Evolutionary conservation across 2,797 vertebrate species (phyloP).

Genomic region (Onychomys leucogaster): DNA sequence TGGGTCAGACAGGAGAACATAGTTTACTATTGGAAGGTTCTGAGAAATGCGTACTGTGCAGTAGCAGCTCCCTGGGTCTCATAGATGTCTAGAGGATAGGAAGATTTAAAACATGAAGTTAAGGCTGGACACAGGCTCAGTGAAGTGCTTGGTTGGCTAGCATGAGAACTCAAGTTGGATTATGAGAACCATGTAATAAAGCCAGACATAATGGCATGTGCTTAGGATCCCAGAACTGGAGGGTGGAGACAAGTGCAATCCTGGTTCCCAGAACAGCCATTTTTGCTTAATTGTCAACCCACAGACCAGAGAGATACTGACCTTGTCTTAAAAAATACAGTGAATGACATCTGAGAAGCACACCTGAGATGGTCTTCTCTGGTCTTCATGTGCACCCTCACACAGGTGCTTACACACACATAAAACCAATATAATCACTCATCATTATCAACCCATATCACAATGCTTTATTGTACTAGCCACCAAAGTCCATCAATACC

Average conservation of each 20-base stretch:
- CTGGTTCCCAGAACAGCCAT: too few relatives aligned
- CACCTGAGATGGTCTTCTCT: not conserved
- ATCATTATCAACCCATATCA: not conserved
- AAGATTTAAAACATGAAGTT: not conserved
- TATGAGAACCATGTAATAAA: not conserved
- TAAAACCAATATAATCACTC: not conserved
- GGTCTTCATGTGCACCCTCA: not conserved
- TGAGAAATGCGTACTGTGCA: fast-evolving
- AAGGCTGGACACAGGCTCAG: not conserved
- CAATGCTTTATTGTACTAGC: not conserved
- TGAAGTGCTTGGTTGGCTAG: not conserved
- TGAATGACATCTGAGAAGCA: not conserved
- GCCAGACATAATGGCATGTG: not conserved
- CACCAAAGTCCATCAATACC: not conserved
- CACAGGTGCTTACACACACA: not conserved
- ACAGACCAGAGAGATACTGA: not conserved
- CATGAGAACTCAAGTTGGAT: not conserved
- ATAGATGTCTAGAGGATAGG: not conserved
- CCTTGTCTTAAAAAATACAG: not conserved
- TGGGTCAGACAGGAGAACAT: not conserved
- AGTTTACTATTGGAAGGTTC: not conserved
- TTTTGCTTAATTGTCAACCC: not conserved
- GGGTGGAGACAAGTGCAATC: too few relatives aligned
- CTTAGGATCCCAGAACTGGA: not conserved
- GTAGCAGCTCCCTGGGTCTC: not conserved